These are phyloP conservation scores for Onychomys arenicola DNA, from an alignment of 2,797 vertebrate species.

Conservation along the genomic window DNA sequence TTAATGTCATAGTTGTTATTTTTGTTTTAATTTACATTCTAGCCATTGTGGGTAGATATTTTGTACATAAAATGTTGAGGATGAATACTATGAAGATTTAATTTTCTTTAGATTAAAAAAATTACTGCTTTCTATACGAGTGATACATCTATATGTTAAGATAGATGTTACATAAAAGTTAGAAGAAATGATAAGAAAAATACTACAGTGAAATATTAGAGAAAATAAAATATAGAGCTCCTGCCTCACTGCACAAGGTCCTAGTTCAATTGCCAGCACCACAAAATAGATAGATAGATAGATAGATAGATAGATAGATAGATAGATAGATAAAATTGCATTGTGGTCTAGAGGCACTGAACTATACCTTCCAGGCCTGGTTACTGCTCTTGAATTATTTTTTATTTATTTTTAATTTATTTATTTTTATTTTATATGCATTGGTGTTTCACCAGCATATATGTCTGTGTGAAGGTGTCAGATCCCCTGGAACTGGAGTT, in stretches of 20 bases:
- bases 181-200: slow-evolving; percentile 17
- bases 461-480: too few relatives aligned
- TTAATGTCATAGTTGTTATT: not conserved
- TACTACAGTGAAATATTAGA: not conserved
- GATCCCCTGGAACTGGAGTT: too few relatives aligned
- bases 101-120: slow-evolving; percentile 40
- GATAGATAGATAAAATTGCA: not conserved
- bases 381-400: not conserved
- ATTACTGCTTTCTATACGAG: not conserved
- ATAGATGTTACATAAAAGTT: slow-evolving; percentile 24
- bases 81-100: not conserved
- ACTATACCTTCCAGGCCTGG: too few relatives aligned
- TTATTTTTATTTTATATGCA: too few relatives aligned
- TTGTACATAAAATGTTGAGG: not conserved
- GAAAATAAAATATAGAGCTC: not conserved
- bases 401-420: too few relatives aligned
- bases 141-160: slow-evolving; percentile 2
- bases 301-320: not conserved
- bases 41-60: not conserved
- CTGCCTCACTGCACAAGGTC: not conserved
- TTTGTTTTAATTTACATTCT: not conserved
- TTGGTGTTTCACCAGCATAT: too few relatives aligned
- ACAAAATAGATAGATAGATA: not conserved
- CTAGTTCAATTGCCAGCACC: not conserved
- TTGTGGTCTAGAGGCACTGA: not conserved